phyloP scores from a whole-genome alignment of 2,113 vertebrate genomes.

The Zosterops lateralis region DNA sequence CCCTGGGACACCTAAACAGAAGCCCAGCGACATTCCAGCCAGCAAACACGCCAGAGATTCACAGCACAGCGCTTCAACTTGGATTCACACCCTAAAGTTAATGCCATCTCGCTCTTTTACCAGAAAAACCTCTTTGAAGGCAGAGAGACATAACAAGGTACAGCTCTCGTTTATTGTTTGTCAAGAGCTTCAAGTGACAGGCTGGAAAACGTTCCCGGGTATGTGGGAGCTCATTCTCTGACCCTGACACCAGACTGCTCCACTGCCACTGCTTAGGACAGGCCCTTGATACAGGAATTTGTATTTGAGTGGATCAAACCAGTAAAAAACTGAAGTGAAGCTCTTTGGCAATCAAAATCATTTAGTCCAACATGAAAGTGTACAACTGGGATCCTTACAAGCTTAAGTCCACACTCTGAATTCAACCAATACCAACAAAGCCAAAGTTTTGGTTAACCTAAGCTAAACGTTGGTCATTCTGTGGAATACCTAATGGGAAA shows the following conservation, averaged over 20 bases:
- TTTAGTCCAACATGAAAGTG: accelerated
- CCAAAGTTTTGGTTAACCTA: background rate
- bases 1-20: background rate
- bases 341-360: background rate
- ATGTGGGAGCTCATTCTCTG: background rate
- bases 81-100: background rate
- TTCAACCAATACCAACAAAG: background rate
- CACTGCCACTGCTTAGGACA: accelerated
- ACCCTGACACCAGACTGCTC: background rate
- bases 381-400: accelerated
- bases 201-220: background rate
- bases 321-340: background rate
- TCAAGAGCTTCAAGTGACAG: background rate
- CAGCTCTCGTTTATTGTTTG: background rate
- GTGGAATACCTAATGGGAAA: background rate
- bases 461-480: background rate
- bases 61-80: background rate
- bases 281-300: background rate
- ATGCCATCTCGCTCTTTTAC: background rate
- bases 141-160: background rate
- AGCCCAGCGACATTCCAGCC: background rate
- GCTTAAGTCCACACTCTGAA: background rate
- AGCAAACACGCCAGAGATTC: background rate
- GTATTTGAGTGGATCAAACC: background rate
- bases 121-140: background rate